Evolutionary conservation across 2,888 invertebrate genomes (phyloP).

Genomic region (Mythimna loreyi): DNA sequence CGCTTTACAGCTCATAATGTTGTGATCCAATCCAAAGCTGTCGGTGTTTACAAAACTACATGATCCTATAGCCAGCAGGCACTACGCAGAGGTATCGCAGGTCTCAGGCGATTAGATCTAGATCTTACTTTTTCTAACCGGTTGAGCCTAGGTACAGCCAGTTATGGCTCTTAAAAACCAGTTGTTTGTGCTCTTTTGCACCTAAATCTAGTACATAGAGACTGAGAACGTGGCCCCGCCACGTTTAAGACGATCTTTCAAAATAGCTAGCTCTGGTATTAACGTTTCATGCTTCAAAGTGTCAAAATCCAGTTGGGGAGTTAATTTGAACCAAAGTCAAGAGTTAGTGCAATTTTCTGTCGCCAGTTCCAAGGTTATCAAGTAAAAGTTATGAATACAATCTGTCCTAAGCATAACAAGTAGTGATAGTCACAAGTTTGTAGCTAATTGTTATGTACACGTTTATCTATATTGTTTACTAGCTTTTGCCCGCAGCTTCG

Average conservation of each 20-base stretch:
- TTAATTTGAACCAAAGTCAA: background rate
- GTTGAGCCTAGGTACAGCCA: slow-evolving; percentile 38
- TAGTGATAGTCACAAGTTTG: slow-evolving; percentile 9
- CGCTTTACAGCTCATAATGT: background rate
- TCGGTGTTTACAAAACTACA: slow-evolving; percentile 16
- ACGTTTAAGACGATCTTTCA: background rate
- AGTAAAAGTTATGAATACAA: slow-evolving; percentile 20
- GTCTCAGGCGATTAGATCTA: slow-evolving; percentile 47
- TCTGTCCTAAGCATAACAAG: slow-evolving; percentile 10
- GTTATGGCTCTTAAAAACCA: slow-evolving; percentile 49
- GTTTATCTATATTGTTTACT: slow-evolving; percentile 14
- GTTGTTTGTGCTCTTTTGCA: slow-evolving; percentile 48
- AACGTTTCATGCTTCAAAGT: background rate
- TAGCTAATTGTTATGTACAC: slow-evolving; percentile 5
- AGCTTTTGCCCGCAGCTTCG: too few relatives aligned
- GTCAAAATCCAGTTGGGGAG: background rate
- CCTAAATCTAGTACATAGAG: slow-evolving; percentile 42
- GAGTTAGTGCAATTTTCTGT: background rate
- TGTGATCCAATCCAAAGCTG: too few relatives aligned
- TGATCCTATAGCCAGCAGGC: slow-evolving; percentile 10
- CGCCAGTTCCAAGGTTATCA: background rate
- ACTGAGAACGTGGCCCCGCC: slow-evolving; percentile 5
- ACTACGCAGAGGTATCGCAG: slow-evolving; percentile 23
- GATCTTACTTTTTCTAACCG: slow-evolving; percentile 56
- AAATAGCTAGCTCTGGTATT: background rate